Evolutionary conservation across 2,113 vertebrate genomes (phyloP), one percentile per base, ranked within the genome.

Genomic region (Plecotus auritus): DNA sequence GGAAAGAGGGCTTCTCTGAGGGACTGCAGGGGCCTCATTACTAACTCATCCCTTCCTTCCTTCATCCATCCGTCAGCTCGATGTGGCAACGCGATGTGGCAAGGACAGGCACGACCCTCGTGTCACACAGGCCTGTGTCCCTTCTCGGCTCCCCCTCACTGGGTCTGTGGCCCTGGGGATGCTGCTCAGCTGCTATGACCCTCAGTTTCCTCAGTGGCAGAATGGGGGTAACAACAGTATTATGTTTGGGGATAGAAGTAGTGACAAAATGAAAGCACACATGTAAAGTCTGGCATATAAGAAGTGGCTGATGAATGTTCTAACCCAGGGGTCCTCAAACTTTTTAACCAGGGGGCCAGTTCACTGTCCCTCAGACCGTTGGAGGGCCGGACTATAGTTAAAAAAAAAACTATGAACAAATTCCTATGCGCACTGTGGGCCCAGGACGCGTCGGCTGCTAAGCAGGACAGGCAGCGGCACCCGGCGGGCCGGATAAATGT

Each of bases 81-180:
- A 85, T 13, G 14, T 4, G 45, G 64, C 59, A 5, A 42, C 17
- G 49, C 13, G 5, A 4, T 2, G 26, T n/a, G 7, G 0, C 1
- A 3, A 42, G 10, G 6, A 40, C 4, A 16, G 26, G 66, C 59
- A 9, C 2, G 49, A 18, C 59, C 45, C 20, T 42, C 66, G 37
- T 0, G 1, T 85, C 49, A 9, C 28, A 9, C 22, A 20, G 74
- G 37, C 49, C 35, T 1, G n/a, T 0, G 2, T 16, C 37, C 37
- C 17, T 51, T 45, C 40, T 13, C 26, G 37, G 30, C 14, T 22
- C 10, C n/a, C 2, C 0, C 9, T 49, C 9, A 8, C 35, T 35
- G 8, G 49, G 23, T 45, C 72, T 81, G 82, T 32, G 56, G 35
- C 42, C 83, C 86, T 9, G 30, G 32, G 61, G 54, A 32, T 4